Percentiles rank a stretch among this genome's conserved stretches.
Conservation (phyloP, 2,797 vertebrate genomes). For the Oryzias dopingdopingensis region DNA sequence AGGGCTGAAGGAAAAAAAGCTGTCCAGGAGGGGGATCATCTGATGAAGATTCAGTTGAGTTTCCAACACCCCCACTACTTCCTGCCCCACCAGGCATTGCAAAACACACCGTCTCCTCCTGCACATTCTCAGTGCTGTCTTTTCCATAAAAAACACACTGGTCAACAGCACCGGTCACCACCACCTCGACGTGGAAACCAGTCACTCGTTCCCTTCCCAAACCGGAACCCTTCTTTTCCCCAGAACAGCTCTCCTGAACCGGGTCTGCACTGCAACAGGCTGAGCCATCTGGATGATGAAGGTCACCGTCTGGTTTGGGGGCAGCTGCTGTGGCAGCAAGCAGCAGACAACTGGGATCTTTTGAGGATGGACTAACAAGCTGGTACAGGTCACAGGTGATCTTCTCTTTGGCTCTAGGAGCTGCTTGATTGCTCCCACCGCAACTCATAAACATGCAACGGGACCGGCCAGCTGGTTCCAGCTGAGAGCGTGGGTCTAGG, state of each 20-base stretch:
- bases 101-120: conserved; percentile 89
- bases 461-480: conserved; percentile 74
- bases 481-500: conserved; percentile 76
- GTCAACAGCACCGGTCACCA: conserved; percentile 93
- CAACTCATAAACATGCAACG: conserved; percentile 87
- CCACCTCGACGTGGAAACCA: conserved; percentile 94
- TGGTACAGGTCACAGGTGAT: conserved; percentile 97
- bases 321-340: conserved; percentile 74
- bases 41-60: conserved; percentile 70
- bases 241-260: conserved; percentile 54
- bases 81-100: conserved; percentile 65
- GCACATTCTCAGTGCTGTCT: conserved; percentile 89
- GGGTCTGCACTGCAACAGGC: conserved; percentile 60
- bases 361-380: conserved; percentile 86
- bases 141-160: conserved; percentile 94
- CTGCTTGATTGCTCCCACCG: conserved; percentile 72
- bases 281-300: conserved; percentile 63
- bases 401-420: conserved; percentile 87
- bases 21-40: conserved; percentile 90
- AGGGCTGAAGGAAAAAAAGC: conserved; percentile 85
- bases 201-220: conserved; percentile 80
- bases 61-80: conserved; percentile 39
- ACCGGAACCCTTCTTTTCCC: conserved; percentile 53
- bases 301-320: conserved; percentile 73
- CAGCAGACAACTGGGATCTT: conserved; percentile 84